These are phyloP conservation scores for Mobula hypostoma DNA, from an alignment of 2,113 vertebrate species.

Conservation along the genomic window DNA sequence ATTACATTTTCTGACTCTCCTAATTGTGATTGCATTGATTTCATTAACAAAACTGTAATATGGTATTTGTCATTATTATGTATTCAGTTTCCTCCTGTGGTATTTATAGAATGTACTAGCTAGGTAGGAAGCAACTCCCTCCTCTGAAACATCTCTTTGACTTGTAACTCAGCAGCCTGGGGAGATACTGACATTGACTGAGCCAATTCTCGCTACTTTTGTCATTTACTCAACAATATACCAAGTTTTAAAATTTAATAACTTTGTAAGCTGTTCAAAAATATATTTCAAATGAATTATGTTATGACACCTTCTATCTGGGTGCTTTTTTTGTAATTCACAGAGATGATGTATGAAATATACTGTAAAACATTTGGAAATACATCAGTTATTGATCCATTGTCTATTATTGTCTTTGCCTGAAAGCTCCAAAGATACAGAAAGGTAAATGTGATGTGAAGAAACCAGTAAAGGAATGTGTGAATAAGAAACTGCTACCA, in stretches of 20 bases:
- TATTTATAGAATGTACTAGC: neutral
- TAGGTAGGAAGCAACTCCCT: neutral
- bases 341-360: neutral
- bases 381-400: neutral
- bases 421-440: conserved; percentile 46
- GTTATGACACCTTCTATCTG: neutral
- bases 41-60: neutral
- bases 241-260: neutral
- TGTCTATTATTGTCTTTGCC: no score
- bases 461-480: conserved; percentile 39
- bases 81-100: neutral
- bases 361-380: neutral
- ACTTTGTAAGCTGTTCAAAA: neutral
- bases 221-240: neutral
- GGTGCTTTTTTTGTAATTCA: neutral
- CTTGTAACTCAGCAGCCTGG: neutral
- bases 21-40: neutral
- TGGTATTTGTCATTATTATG: neutral
- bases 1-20: neutral
- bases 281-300: neutral
- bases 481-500: conserved; percentile 45
- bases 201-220: neutral
- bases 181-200: neutral
- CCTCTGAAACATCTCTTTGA: neutral
- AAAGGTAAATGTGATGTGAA: conserved; percentile 46